Percentiles rank a stretch among this genome's conserved stretches.
Conservation (phyloP, 2,888 invertebrate genomes). For the Agrenia bidenticulata region DNA sequence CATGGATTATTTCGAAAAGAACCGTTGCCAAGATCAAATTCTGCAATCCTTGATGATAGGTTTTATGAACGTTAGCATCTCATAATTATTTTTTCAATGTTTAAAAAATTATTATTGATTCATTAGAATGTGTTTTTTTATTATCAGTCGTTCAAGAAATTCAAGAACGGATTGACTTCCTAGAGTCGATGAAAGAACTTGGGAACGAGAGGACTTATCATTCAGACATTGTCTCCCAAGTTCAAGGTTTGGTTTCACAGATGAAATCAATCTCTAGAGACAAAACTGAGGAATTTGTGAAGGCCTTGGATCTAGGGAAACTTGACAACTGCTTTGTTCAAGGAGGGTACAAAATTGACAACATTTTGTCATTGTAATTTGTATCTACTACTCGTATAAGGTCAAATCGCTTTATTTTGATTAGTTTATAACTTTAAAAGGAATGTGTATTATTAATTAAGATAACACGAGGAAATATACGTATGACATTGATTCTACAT, state of each 20-base stretch:
- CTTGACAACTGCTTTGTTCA: slow-evolving; percentile 27
- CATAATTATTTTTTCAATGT: background rate
- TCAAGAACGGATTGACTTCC: slow-evolving; percentile 35
- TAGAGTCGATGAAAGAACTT: slow-evolving; percentile 26
- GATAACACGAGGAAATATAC: too few species aligned
- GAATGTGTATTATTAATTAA: too few species aligned
- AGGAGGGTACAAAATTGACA: background rate
- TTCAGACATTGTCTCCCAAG: slow-evolving; percentile 29
- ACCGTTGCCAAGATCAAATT: slow-evolving; percentile 16
- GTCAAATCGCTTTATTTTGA: too few species aligned
- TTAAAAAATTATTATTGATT: background rate
- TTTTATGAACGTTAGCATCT: slow-evolving; percentile 33
- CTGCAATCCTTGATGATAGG: slow-evolving; percentile 23
- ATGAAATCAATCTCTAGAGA: slow-evolving; percentile 28
- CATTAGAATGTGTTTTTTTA: too few species aligned
- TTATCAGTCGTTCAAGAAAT: slow-evolving; percentile 32
- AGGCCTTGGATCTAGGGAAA: slow-evolving; percentile 18
- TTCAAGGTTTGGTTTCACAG: slow-evolving; percentile 33
- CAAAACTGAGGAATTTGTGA: slow-evolving; percentile 24
- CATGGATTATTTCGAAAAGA: background rate
- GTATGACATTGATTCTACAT: too few species aligned
- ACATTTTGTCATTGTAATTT: too few species aligned
- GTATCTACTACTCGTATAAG: too few species aligned
- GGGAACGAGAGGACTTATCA: slow-evolving; percentile 31
- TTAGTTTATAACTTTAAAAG: too few species aligned